These are phyloP conservation scores for Norana najaformis DNA, from an alignment of 2,888 invertebrate genomes.

Conservation along the genomic window DNA sequence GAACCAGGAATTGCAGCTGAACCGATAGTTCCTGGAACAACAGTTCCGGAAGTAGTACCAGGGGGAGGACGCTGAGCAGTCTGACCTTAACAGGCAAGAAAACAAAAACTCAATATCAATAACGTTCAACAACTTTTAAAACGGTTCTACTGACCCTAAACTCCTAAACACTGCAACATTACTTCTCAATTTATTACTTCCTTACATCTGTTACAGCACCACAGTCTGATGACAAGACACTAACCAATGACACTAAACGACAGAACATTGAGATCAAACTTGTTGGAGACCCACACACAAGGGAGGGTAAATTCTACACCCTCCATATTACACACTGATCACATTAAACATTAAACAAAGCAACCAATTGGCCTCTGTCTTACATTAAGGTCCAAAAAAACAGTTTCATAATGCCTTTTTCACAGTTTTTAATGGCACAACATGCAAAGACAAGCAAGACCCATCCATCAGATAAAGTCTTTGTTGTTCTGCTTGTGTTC, in stretches of 20 bases:
- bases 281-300: not conserved
- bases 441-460: no score
- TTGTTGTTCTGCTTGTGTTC: not conserved
- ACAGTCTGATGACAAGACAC: not conserved
- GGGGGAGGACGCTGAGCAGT: constrained; percentile 14
- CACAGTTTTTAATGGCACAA: no score
- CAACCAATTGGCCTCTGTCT: not conserved
- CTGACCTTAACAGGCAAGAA: constrained; percentile 21
- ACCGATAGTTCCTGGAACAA: constrained; percentile 8
- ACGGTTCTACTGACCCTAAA: not conserved
- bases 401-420: not conserved
- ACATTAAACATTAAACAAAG: no score
- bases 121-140: not conserved
- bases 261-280: not conserved
- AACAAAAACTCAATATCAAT: not conserved
- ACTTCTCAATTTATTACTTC: not conserved
- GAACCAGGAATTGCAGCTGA: constrained; percentile 6
- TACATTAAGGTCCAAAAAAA: not conserved
- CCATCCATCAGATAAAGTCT: not conserved
- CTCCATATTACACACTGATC: not conserved
- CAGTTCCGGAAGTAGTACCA: constrained; percentile 8
- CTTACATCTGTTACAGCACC: not conserved
- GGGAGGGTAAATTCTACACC: no score
- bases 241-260: not conserved
- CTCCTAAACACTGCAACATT: not conserved